These are phyloP conservation scores for Lymantria dispar DNA, from an alignment of 2,888 invertebrate genomes.

Conservation along the genomic window DNA sequence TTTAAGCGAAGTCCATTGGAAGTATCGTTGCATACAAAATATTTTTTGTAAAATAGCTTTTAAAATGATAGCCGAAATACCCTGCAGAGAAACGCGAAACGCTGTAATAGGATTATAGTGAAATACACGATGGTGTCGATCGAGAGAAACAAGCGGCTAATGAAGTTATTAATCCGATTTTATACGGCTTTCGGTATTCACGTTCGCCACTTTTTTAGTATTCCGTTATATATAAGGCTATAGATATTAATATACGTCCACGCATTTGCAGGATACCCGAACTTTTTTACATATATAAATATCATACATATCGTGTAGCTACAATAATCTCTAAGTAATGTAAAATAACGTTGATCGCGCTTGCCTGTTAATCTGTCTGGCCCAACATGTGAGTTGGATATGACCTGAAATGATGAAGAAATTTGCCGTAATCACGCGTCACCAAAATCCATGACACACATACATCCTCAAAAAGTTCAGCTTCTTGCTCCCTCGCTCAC, in stretches of 20 bases:
- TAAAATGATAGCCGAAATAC: conserved; percentile 49
- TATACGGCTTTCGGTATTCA: conserved; percentile 68
- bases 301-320: too few species aligned
- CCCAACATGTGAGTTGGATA: too few species aligned
- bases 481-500: too few species aligned
- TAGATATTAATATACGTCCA: conserved; percentile 41
- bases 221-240: conserved; percentile 9
- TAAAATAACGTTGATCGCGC: too few species aligned
- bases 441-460: too few species aligned
- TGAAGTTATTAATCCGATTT: conserved; percentile 82
- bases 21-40: conserved; percentile 25
- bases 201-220: conserved; percentile 54
- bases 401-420: too few species aligned
- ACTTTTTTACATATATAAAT: neutral
- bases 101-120: conserved; percentile 77
- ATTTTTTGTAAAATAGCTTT: conserved; percentile 34
- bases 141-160: conserved; percentile 79
- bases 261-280: neutral
- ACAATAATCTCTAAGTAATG: too few species aligned
- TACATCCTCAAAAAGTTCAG: too few species aligned
- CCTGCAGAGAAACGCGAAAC: conserved; percentile 53
- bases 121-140: conserved; percentile 76
- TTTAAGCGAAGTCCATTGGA: conserved; percentile 18
- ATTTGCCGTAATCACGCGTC: too few species aligned
- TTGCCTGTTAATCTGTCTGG: too few species aligned